Percentiles rank a stretch among this genome's conserved stretches.
phyloP scores from a whole-genome alignment of 1,140 invertebrate genomes.

The Drepana arcuata region DNA sequence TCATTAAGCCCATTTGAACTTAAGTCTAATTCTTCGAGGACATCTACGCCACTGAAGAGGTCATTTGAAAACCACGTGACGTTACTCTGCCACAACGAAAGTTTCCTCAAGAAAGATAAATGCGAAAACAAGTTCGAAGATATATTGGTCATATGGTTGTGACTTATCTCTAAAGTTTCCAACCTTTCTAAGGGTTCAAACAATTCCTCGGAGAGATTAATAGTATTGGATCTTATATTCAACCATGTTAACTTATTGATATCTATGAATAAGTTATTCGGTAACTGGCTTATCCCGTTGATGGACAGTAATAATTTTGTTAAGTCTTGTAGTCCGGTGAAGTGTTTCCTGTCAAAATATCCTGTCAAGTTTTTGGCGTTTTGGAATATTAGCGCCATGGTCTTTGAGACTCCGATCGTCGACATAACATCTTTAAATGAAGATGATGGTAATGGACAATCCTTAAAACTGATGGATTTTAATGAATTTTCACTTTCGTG shows the following conservation, averaged over 20 bases:
- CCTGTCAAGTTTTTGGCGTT: slow-evolving; percentile 62
- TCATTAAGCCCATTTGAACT: slow-evolving; percentile 75
- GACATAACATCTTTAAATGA: slow-evolving; percentile 56
- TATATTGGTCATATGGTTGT: slow-evolving; percentile 73
- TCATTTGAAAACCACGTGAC: slow-evolving; percentile 73
- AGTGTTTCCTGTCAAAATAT: slow-evolving; percentile 66
- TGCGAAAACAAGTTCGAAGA: slow-evolving; percentile 74
- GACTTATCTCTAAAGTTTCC: slow-evolving; percentile 75
- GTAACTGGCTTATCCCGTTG: slow-evolving; percentile 70
- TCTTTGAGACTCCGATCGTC: slow-evolving; percentile 54
- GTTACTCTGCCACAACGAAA: slow-evolving; percentile 77
- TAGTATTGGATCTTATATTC: slow-evolving; percentile 74
- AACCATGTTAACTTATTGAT: slow-evolving; percentile 73
- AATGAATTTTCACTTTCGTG: slow-evolving; percentile 42
- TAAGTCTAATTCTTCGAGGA: slow-evolving; percentile 75
- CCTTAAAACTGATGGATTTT: slow-evolving; percentile 62
- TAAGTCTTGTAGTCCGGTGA: slow-evolving; percentile 66
- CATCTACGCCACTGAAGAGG: slow-evolving; percentile 73
- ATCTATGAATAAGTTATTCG: slow-evolving; percentile 73
- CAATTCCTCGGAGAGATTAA: slow-evolving; percentile 72
- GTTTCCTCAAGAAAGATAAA: slow-evolving; percentile 69
- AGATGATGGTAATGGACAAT: slow-evolving; percentile 56
- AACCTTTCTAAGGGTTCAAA: slow-evolving; percentile 72
- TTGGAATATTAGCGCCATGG: slow-evolving; percentile 61
- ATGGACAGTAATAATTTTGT: slow-evolving; percentile 62